Evolutionary conservation across 2,888 invertebrate species (phyloP).

Genomic region (Desoria tigrina): DNA sequence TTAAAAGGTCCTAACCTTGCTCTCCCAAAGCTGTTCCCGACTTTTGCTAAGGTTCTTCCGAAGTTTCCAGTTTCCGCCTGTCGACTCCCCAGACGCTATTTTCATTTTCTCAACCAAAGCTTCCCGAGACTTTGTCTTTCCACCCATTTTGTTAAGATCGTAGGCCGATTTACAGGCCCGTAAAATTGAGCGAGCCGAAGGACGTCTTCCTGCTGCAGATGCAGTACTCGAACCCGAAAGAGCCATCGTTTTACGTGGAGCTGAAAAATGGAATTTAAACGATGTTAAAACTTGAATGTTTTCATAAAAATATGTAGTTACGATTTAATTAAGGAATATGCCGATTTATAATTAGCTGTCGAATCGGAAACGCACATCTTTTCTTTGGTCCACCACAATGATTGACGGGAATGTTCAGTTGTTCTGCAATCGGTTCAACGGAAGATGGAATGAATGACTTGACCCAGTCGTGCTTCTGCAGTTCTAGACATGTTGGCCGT

Average conservation of each 20-base stretch:
- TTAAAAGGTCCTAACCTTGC: constrained; percentile 48
- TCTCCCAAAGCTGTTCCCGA: constrained; percentile 52
- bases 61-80: constrained; percentile 40
- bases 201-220: constrained; percentile 40
- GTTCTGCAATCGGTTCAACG: neutral
- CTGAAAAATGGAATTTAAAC: constrained; percentile 12
- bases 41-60: constrained; percentile 51
- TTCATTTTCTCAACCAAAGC: constrained; percentile 49
- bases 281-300: too few relatives aligned
- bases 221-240: constrained; percentile 39
- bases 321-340: too few relatives aligned
- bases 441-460: constrained; percentile 26
- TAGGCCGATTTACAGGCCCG: constrained; percentile 47
- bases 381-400: constrained; percentile 35
- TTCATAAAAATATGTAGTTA: neutral
- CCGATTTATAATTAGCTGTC: too few relatives aligned
- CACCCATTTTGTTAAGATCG: constrained; percentile 48
- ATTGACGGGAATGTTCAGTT: constrained; percentile 18
- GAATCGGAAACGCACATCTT: constrained; percentile 33
- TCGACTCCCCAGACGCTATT: constrained; percentile 37
- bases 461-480: constrained; percentile 65
- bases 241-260: constrained; percentile 44
- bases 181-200: constrained; percentile 40
- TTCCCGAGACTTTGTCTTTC: constrained; percentile 49
- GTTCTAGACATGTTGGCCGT: constrained; percentile 64